These are phyloP conservation scores for Polyommatus icarus DNA, from an alignment of 2,888 invertebrate species.

Conservation along the genomic window DNA sequence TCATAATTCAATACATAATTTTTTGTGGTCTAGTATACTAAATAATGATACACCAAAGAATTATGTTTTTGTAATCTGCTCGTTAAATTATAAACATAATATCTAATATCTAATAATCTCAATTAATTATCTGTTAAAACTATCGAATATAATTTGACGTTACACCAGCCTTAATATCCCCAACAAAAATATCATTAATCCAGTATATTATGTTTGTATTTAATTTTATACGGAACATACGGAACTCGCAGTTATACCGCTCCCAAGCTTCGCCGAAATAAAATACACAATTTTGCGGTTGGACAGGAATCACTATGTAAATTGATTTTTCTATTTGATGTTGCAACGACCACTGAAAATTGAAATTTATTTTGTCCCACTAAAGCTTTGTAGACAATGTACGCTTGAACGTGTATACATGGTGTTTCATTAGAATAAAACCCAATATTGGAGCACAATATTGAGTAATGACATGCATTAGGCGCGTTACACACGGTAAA, in stretches of 20 bases:
- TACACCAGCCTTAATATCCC: background rate
- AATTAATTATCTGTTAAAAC: too few species aligned
- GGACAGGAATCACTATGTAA: constrained; percentile 22
- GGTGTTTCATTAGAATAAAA: background rate
- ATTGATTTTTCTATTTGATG: constrained; percentile 24
- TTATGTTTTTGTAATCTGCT: too few species aligned
- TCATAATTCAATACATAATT: too few species aligned
- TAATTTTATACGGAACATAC: background rate
- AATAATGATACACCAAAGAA: too few species aligned
- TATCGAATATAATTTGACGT: too few species aligned
- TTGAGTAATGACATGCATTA: background rate
- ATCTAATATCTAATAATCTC: too few species aligned
- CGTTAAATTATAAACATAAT: too few species aligned
- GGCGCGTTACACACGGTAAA: too few species aligned
- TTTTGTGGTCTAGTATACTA: too few species aligned
- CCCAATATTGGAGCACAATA: background rate
- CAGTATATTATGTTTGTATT: too few species aligned
- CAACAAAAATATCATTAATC: too few species aligned
- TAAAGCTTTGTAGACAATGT: constrained; percentile 15
- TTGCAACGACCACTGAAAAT: constrained; percentile 9
- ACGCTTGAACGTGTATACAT: background rate
- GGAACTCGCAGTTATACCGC: background rate
- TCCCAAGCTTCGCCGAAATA: background rate
- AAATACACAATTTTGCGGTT: constrained; percentile 22
- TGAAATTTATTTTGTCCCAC: constrained; percentile 9